These are phyloP conservation scores for Eupithecia subfuscata DNA, from an alignment of 2,888 invertebrate genomes.

Conservation along the genomic window DNA sequence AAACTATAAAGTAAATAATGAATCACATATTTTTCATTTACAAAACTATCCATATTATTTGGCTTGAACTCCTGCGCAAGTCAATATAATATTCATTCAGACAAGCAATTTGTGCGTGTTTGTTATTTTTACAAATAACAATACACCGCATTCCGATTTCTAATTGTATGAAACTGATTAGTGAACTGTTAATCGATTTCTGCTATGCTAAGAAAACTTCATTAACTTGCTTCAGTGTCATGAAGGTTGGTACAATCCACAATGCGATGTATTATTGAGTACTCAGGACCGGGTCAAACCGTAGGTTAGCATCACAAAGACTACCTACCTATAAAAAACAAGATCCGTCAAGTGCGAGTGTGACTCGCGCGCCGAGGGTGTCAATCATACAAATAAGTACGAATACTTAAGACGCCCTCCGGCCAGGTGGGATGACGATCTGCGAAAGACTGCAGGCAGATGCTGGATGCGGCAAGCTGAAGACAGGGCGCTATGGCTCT, in stretches of 20 bases:
- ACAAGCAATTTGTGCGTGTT: background rate
- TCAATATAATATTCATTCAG: background rate
- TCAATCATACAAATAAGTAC: no score
- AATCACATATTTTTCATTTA: no score
- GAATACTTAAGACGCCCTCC: no score
- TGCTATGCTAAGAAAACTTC: background rate
- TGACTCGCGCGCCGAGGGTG: no score
- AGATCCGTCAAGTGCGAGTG: no score
- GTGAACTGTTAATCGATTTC: background rate
- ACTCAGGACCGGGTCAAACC: background rate
- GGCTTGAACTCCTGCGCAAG: background rate
- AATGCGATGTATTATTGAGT: background rate
- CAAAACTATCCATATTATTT: no score
- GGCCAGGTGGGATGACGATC: no score
- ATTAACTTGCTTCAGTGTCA: background rate
- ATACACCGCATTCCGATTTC: background rate
- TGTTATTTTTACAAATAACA: background rate
- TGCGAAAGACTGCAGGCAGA: no score
- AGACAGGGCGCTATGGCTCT: no score
- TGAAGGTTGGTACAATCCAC: background rate
- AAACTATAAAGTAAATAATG: no score
- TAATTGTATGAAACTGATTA: slow-evolving; percentile 2
- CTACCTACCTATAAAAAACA: background rate
- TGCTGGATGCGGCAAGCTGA: no score
- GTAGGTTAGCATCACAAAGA: background rate